Conservation (phyloP, 2,888 invertebrate species). For the Drosophila lacicola region DNA sequence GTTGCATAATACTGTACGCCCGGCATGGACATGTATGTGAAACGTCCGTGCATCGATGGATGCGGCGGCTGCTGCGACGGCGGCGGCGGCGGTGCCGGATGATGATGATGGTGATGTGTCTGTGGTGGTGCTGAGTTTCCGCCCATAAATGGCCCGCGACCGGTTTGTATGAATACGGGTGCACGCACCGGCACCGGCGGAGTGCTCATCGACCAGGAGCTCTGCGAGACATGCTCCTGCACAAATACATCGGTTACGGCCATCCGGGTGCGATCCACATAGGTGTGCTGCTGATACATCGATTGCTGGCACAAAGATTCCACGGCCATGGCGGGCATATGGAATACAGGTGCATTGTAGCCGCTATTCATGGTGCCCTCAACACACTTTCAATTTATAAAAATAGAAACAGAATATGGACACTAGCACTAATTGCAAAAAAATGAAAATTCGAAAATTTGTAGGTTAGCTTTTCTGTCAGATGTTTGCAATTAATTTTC, state of each 20-base stretch:
- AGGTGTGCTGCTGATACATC: slow-evolving; percentile 65
- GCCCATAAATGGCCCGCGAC: slow-evolving; percentile 5
- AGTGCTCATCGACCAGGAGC: slow-evolving; percentile 56
- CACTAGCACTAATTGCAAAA: background rate
- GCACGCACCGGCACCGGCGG: slow-evolving; percentile 19
- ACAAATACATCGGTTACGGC: slow-evolving; percentile 56
- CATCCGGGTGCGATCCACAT: slow-evolving; percentile 58
- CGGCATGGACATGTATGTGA: slow-evolving; percentile 32
- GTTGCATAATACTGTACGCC: slow-evolving; percentile 52
- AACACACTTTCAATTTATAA: slow-evolving; percentile 5
- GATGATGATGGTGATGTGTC: background rate
- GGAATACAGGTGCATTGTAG: slow-evolving; percentile 47
- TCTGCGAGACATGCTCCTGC: slow-evolving; percentile 63
- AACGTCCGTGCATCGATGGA: slow-evolving; percentile 5
- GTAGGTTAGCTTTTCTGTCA: slow-evolving; percentile 22
- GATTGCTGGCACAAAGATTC: slow-evolving; percentile 65
- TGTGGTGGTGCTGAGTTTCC: background rate
- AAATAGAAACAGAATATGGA: background rate
- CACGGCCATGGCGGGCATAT: slow-evolving; percentile 45
- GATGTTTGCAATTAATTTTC: slow-evolving; percentile 5
- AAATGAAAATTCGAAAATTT: slow-evolving; percentile 8
- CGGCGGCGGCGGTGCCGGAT: background rate
- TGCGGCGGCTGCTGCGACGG: background rate
- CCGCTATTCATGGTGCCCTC: slow-evolving; percentile 47
- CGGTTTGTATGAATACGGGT: slow-evolving; percentile 7